These are phyloP conservation scores for Hecatera dysodea DNA, from an alignment of 2,888 invertebrate species.

Conservation along the genomic window DNA sequence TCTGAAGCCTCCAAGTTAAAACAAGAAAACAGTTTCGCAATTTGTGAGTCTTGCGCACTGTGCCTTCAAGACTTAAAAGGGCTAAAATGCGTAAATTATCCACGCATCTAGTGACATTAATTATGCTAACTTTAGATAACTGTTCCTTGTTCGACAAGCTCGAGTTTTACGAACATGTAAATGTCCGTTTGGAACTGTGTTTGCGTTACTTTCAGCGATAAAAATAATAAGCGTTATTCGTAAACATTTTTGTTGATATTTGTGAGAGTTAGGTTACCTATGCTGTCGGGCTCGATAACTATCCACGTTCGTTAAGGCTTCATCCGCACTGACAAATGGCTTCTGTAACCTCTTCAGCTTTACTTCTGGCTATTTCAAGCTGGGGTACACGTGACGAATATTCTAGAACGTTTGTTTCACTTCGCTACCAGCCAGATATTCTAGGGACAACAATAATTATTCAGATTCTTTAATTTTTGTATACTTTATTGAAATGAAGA, in stretches of 20 bases:
- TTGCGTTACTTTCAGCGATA: constrained; percentile 36
- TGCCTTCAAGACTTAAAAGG: background rate
- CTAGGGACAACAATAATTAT: too few species aligned
- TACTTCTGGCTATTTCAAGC: too few species aligned
- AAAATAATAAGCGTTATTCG: constrained; percentile 15
- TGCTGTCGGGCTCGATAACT: background rate
- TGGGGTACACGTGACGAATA: too few species aligned
- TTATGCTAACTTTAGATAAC: constrained; percentile 39
- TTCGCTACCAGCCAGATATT: too few species aligned
- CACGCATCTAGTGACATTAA: constrained; percentile 11
- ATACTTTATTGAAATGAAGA: too few species aligned
- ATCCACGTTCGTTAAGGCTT: background rate
- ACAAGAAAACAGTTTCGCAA: background rate
- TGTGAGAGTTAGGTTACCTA: background rate
- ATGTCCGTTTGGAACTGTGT: constrained; percentile 24
- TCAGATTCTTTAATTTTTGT: too few species aligned
- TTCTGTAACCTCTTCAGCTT: background rate
- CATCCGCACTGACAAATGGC: background rate
- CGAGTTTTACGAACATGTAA: constrained; percentile 43
- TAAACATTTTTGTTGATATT: constrained; percentile 6
- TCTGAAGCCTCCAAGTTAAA: constrained; percentile 13
- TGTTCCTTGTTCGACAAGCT: constrained; percentile 31
- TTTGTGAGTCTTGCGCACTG: background rate
- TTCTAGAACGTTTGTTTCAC: too few species aligned
- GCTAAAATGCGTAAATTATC: constrained; percentile 9